phyloP scores from a whole-genome alignment of 2,113 vertebrate species.

The Choloepus hoffmanni region DNA sequence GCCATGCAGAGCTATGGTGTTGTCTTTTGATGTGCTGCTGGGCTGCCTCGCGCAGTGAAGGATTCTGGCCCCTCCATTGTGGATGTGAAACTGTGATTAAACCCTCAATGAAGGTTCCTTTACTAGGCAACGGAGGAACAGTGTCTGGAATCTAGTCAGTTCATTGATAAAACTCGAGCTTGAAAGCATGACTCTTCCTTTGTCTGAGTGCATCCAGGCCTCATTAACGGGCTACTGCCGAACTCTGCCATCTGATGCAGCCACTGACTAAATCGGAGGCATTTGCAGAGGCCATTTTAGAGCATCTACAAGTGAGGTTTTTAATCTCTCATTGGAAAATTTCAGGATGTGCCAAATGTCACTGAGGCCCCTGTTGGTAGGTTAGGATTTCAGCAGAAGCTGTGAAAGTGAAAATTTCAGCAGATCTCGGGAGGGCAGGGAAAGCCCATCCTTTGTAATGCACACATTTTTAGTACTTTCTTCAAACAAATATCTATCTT shows the following conservation, averaged over 20 bases:
- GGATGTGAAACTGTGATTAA: slow-evolving; percentile 75
- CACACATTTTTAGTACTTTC: background rate
- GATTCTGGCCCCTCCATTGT: slow-evolving; percentile 74
- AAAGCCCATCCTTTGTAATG: background rate
- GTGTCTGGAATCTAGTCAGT: slow-evolving; percentile 86
- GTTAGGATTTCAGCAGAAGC: slow-evolving; percentile 8
- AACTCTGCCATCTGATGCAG: slow-evolving; percentile 53
- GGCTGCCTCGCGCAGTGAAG: slow-evolving; percentile 27
- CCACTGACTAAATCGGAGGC: background rate
- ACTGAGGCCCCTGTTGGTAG: background rate
- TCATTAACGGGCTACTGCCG: slow-evolving; percentile 58
- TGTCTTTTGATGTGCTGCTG: slow-evolving; percentile 76
- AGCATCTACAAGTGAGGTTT: slow-evolving; percentile 44
- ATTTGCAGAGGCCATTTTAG: slow-evolving; percentile 37
- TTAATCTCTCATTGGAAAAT: slow-evolving; percentile 65
- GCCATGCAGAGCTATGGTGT: background rate
- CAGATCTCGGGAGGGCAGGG: background rate
- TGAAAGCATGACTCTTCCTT: slow-evolving; percentile 82
- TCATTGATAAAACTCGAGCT: slow-evolving; percentile 86
- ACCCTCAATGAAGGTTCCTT: slow-evolving; percentile 79
- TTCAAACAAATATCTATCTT: slow-evolving; percentile 36
- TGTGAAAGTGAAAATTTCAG: background rate
- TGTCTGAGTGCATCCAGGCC: slow-evolving; percentile 84
- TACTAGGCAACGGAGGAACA: slow-evolving; percentile 86
- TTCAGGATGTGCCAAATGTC: background rate